Evolutionary conservation across 2,797 vertebrate genomes (phyloP).

Genomic region (Sebastes taczanowskii): DNA sequence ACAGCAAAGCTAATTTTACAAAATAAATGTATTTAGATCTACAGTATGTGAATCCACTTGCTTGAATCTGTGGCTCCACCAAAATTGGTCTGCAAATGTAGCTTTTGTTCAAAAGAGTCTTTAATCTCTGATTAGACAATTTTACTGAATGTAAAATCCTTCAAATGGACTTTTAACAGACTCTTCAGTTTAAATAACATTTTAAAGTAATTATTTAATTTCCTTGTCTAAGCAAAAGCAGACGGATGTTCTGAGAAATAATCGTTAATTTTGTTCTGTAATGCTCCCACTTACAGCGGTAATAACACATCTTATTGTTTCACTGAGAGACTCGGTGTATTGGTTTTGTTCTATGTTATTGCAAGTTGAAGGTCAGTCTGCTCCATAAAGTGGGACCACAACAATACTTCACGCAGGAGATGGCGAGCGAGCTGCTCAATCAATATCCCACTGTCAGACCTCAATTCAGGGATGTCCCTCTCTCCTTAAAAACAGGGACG

Average conservation of each 20-base stretch:
- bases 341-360: slow-evolving; percentile 13
- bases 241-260: not conserved
- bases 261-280: not conserved
- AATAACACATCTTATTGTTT: slow-evolving; percentile 32
- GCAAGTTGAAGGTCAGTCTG: slow-evolving; percentile 56
- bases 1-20: not conserved
- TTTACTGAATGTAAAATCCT: slow-evolving; percentile 1
- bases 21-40: not conserved
- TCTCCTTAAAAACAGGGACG: slow-evolving; percentile 21
- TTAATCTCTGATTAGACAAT: not conserved
- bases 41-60: not conserved
- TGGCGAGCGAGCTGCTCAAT: slow-evolving; percentile 39
- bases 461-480: slow-evolving; percentile 41
- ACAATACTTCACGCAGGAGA: slow-evolving; percentile 30
- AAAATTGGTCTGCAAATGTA: not conserved
- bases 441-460: slow-evolving; percentile 59
- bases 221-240: not conserved
- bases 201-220: not conserved
- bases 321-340: not conserved
- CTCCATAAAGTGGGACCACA: slow-evolving; percentile 13
- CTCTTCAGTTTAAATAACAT: slow-evolving; percentile 7
- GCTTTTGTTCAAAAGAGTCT: not conserved
- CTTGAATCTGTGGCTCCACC: not conserved
- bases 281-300: not conserved
- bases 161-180: slow-evolving; percentile 12